Evolutionary conservation across 2,113 vertebrate species (phyloP), one percentile per base, ranked within the genome.

Genomic region (Pseudois nayaur): DNA sequence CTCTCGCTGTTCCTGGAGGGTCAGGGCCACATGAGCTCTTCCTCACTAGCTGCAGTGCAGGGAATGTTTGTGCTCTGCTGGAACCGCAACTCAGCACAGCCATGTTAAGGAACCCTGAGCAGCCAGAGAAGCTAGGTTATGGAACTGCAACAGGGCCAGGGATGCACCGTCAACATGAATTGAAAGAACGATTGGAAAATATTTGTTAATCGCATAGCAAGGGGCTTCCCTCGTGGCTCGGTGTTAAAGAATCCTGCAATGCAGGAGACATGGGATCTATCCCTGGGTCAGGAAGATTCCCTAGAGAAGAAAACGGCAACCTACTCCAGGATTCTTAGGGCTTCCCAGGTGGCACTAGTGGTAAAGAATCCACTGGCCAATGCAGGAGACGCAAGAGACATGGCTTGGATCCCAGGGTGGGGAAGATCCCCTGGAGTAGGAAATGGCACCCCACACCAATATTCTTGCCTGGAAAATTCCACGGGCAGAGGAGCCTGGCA

Each of bases 191-290:
- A 86, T 50, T 15, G 52, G 64, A 64, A 92, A 94, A 60, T 92
- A 33, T 40, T 95, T 94, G 93, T 81, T 96, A 88, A 91, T 92
- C 67, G 82, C 76, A 13, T 31, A 82, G 52, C 71, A 74, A 74
- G 36, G 71, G 71, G 21, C 71, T 25, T 74, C 36, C 71, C 71
- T 74, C 5, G 21, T 25, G 36, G 5, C 36, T 25, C 21, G 12
- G 36, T 74, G 36, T 21, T 43, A 25, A 43, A 74, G 71, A 25
- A 74, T 74, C 71, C 67, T 12, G 19, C 36, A 43, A 14, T 74
- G 71, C 71, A 40, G 71, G 71, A 74, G 36, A 74, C 71, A 40
- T 43, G 36, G 71, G 71, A 43, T 43, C 36, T 23, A 40, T 74
- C 36, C 36, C 21, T 74, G 71, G 36, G 11, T 43, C 36, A 74